Base-by-base conservation (phyloP, 2,113 vertebrate genomes). In the Bufo bufo region DNA sequence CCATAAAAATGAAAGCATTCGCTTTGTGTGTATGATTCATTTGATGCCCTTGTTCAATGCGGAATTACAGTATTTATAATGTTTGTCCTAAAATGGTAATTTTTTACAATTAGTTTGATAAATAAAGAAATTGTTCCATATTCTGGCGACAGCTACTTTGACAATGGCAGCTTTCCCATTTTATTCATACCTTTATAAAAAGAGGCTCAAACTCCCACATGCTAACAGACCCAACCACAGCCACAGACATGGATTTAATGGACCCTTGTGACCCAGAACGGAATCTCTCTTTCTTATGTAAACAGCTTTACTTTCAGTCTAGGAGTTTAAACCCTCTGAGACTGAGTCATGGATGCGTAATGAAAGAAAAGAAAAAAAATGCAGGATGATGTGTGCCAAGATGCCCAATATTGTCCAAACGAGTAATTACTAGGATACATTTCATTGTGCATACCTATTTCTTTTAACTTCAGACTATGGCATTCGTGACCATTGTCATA, bases 231-330 rank as follows among this genome's bases (percentile, higher is more conserved):
- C 52, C 11, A 33, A 56, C 69, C 33, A 81, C 54, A 59, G 79
- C 52, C 66, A 82, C 52, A 61, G 78, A 87, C 78, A 87, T 71
- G 77, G 33, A 78, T 75, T 75, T 87, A 87, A 82, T 87, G 69
- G 79, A 59, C 82, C 54, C 56, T 3, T 63, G 52, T 75, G 69
- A 82, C 86, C 78, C 86, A 59, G 79, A 87, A 82, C 10, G n/a
- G 45, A 74, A 74, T 82, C 50, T 72, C 77, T 56, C 78, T 81
- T 80, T 82, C 86, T 82, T 87, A 82, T 82, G 86, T 87, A 82
- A 87, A 87, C 86, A 74, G 77, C 47, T 72, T 72, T 87, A 75
- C 66, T 82, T 83, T 81, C 85, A 20, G 58, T 65, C 45, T 77
- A 43, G 47, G 87, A 83, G 50, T 59, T 11, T 13, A 61, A 71